These are phyloP conservation scores for Pegea sp. DNA, from an alignment of 23 tunicate species.

Conservation along the genomic window DNA sequence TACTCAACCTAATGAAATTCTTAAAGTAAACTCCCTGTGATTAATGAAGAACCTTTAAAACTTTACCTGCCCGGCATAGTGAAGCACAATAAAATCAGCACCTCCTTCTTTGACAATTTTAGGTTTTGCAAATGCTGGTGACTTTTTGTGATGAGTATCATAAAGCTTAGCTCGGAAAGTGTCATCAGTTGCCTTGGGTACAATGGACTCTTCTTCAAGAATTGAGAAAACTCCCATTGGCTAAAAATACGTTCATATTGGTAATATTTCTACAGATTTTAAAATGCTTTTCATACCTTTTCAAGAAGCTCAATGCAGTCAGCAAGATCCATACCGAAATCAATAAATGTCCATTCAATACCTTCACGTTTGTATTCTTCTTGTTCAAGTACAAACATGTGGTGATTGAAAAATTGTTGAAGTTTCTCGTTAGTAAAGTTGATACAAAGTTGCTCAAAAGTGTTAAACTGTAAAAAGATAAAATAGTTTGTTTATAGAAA, in stretches of 20 bases:
- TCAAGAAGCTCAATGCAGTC: conserved; percentile 88
- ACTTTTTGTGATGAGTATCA: conserved; percentile 55
- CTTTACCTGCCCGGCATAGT: conserved; percentile 74
- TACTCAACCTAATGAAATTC: conserved; percentile 36
- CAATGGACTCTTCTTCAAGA: conserved; percentile 92
- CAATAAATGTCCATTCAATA: conserved; percentile 89
- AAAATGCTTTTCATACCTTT: conserved; percentile 22
- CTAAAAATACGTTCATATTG: conserved; percentile 6
- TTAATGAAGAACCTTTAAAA: not conserved
- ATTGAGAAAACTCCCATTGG: conserved; percentile 95
- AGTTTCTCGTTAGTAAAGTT: conserved; percentile 99
- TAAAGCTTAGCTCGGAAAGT: conserved; percentile 80
- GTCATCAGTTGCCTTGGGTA: conserved; percentile 93
- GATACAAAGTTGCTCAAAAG: conserved; percentile 99
- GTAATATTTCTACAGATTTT: not conserved
- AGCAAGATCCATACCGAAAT: conserved; percentile 94
- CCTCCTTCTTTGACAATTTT: conserved; percentile 48
- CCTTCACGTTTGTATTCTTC: conserved; percentile 99
- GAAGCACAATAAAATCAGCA: conserved; percentile 61
- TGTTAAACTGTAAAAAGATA: conserved; percentile 52
- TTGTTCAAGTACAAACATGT: conserved; percentile 99
- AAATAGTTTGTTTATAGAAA: not conserved
- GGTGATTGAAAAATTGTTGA: conserved; percentile 99
- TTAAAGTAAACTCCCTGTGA: not conserved
- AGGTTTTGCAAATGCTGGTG: conserved; percentile 59